Percentiles rank a stretch among this genome's conserved stretches.
Conservation (phyloP, 2,888 invertebrate species). For the Mythimna loreyi region DNA sequence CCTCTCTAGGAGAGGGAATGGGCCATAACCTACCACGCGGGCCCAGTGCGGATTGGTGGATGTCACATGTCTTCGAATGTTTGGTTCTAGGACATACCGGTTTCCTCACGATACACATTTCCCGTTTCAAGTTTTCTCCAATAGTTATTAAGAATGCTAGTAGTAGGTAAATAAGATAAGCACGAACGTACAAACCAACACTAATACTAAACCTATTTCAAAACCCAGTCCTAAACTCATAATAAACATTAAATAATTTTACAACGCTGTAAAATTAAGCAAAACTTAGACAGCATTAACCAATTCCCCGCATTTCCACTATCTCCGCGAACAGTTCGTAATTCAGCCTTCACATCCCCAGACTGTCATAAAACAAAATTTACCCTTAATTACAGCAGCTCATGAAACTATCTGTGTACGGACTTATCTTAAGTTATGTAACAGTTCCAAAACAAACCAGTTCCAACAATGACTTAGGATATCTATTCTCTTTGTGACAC, state of each 20-base stretch:
- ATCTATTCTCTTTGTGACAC: constrained; percentile 51
- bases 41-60: no score
- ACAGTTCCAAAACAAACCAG: constrained; percentile 66
- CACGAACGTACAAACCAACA: neutral
- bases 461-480: constrained; percentile 66
- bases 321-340: constrained; percentile 56
- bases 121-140: no score
- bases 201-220: neutral
- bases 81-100: no score
- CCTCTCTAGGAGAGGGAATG: no score
- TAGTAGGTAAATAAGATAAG: neutral
- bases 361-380: constrained; percentile 65
- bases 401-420: constrained; percentile 63
- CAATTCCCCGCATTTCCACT: constrained; percentile 45
- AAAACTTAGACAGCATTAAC: constrained; percentile 52
- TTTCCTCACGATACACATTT: no score
- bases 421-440: constrained; percentile 66
- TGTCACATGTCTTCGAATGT: no score
- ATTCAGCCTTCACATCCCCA: constrained; percentile 51
- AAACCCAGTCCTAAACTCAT: constrained; percentile 17
- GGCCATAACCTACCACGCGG: no score
- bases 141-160: no score
- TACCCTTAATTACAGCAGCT: constrained; percentile 59
- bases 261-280: constrained; percentile 45
- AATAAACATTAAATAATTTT: constrained; percentile 51